Conservation (phyloP, 2,888 invertebrate genomes). For the Gryllus longicercus region DNA sequence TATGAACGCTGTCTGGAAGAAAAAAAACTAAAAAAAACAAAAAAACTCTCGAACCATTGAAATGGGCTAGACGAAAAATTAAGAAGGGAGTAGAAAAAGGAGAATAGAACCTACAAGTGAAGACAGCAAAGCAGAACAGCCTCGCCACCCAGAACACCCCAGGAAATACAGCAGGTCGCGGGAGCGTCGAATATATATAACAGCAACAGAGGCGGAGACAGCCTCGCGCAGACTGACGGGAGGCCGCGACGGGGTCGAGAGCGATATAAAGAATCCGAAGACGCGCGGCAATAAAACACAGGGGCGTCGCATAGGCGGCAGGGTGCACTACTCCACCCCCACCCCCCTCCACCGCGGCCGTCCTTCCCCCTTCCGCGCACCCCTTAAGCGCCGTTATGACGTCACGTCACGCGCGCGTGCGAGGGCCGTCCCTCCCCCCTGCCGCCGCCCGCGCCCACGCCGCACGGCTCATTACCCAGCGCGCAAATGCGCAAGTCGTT, state of each 20-base stretch:
- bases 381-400: background rate
- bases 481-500: conserved; percentile 7
- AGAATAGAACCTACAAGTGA: too few species aligned
- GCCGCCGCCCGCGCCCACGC: background rate
- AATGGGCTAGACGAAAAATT: too few species aligned
- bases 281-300: background rate
- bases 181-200: too few species aligned
- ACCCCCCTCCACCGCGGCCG: background rate
- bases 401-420: background rate
- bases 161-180: too few species aligned
- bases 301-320: background rate
- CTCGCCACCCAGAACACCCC: too few species aligned
- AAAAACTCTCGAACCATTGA: too few species aligned
- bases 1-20: too few species aligned
- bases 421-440: background rate
- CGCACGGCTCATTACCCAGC: background rate
- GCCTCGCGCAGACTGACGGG: background rate
- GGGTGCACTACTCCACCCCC: background rate
- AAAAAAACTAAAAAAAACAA: too few species aligned
- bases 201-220: too few species aligned
- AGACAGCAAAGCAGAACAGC: too few species aligned
- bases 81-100: too few species aligned
- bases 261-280: background rate
- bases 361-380: background rate
- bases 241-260: background rate